Percentiles rank a stretch among this genome's conserved stretches.
Evolutionary conservation across 2,113 vertebrate genomes (phyloP).

Genomic region (Psittacara wagleri): DNA sequence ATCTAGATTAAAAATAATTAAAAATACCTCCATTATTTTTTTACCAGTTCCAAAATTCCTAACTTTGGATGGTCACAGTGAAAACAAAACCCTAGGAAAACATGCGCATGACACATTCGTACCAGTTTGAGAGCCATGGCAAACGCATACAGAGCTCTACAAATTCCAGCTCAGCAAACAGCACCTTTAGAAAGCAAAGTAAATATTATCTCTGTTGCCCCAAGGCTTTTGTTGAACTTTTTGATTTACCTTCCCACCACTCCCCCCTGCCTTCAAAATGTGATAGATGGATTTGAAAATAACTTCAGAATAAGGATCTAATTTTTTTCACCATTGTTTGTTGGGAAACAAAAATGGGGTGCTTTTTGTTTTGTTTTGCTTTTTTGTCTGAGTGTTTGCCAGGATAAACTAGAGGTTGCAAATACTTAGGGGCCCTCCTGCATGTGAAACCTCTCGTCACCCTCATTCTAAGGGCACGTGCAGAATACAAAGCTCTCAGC

Average conservation of each 20-base stretch:
- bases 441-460: not conserved
- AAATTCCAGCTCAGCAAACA: not conserved
- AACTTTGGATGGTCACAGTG: not conserved
- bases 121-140: not conserved
- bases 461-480: not conserved
- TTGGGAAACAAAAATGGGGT: not conserved
- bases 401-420: not conserved
- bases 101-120: not conserved
- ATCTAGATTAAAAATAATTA: not conserved
- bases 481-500: not conserved
- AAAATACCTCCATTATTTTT: not conserved
- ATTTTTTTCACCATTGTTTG: accelerated
- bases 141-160: not conserved
- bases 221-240: not conserved
- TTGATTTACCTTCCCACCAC: not conserved
- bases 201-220: not conserved
- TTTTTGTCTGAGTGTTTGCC: not conserved
- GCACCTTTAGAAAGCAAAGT: not conserved
- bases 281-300: not conserved
- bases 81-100: not conserved
- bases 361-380: not conserved
- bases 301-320: not conserved
- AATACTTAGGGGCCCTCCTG: not conserved
- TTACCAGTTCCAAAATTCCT: not conserved
- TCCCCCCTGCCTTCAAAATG: not conserved